Conservation (phyloP, 2,797 vertebrate species). For the Lycodopsis pacificus region DNA sequence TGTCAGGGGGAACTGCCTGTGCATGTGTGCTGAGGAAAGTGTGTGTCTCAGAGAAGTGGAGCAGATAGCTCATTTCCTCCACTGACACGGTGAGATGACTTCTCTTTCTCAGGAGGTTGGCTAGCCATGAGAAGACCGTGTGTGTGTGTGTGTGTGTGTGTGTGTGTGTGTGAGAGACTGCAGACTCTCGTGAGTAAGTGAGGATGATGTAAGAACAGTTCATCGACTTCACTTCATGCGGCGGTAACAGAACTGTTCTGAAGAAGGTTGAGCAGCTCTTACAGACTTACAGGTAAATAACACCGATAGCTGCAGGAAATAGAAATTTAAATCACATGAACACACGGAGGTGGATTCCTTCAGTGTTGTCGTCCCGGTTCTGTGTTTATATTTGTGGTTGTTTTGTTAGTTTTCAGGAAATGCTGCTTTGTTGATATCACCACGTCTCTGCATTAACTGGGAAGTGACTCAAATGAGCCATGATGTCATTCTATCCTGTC, state of each 20-base stretch:
- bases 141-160: constrained; percentile 17
- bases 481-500: constrained; percentile 63
- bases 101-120: constrained; percentile 66
- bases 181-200: constrained; percentile 53
- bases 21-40: constrained; percentile 20
- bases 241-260: constrained; percentile 17
- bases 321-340: neutral
- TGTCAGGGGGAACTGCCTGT: constrained; percentile 42
- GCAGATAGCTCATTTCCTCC: constrained; percentile 81
- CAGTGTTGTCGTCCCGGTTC: neutral
- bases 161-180: constrained; percentile 30
- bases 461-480: constrained; percentile 64
- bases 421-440: constrained; percentile 44
- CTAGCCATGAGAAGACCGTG: constrained; percentile 53
- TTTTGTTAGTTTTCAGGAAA: constrained; percentile 41
- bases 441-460: constrained; percentile 46
- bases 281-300: constrained; percentile 26
- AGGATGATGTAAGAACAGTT: constrained; percentile 68
- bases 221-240: constrained; percentile 40
- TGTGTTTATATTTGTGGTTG: constrained; percentile 14
- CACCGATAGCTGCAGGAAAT: neutral
- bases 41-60: constrained; percentile 60
- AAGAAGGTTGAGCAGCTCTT: constrained; percentile 1
- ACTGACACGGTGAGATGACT: constrained; percentile 71
- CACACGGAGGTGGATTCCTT: neutral